Evolutionary conservation across 1,140 invertebrate genomes (phyloP), one percentile per base, ranked within the genome.

Genomic region (Cyclargus thomasi): DNA sequence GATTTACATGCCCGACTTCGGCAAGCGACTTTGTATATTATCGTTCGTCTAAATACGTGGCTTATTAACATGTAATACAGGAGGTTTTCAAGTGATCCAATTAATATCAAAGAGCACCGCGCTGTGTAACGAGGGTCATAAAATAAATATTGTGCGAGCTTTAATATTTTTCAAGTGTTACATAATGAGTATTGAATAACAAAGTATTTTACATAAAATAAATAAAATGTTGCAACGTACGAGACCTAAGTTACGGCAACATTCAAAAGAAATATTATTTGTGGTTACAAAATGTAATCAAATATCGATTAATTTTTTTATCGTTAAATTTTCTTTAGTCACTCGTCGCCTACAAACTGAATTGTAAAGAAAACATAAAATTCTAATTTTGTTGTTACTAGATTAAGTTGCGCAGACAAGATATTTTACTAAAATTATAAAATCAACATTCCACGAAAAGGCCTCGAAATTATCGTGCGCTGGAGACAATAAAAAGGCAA

Each of bases 1-100:
- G 67, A 73, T 71, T 71, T 55, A 73, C 70, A 64, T 67, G 39
- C 21, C 65, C 67, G 66, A 62, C n/a, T 21, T 62, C 64, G 22
- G 53, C 17, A 29, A 16, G 39, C 10, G 14, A 8, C 39, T 16
- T 0, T 2, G 39, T 16, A 3, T 29, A 7, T 29, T 7, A 29
- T 29, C 0, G 29, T 29, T 29, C 29, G 8, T 47, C 10, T 47
- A 47, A 47, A 47, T 47, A 47, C 39, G 14, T 47, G 14, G 39
- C 39, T 14, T 47, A 47, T 11, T 47, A 16, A 47, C 14, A 16
- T 14, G 39, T 47, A 14, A 47, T 47, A 47, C 0, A 47, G 39
- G 39, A 47, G 10, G 14, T 47, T 47, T 47, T 47, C 39, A 47
- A 47, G 0, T 16, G 39, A 14, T 47, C 39, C 11, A 47, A 16